Percentiles rank a stretch among this genome's conserved stretches.
Conservation (phyloP, 2,113 vertebrate species). For the Perca fluviatilis region DNA sequence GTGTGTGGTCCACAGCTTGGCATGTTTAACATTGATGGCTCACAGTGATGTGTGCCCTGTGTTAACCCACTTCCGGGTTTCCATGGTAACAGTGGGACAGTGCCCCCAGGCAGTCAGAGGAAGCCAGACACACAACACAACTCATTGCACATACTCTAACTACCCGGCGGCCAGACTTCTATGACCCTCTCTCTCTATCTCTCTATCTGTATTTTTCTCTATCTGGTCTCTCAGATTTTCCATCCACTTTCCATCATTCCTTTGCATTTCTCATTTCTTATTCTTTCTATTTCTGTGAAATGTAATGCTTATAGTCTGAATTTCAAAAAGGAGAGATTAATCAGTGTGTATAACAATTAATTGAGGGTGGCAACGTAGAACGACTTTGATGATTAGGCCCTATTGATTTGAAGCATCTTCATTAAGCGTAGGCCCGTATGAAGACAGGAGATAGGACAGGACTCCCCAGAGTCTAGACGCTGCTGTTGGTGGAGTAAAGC, state of each 20-base stretch:
- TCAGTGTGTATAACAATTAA: constrained; percentile 5
- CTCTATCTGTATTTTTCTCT: neutral
- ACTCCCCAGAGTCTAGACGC: neutral
- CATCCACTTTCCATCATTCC: neutral
- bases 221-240: constrained; percentile 10
- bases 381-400: neutral
- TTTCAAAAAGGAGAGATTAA: constrained; percentile 1
- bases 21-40: constrained; percentile 53
- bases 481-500: neutral
- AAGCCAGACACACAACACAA: constrained; percentile 63
- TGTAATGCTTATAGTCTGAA: neutral
- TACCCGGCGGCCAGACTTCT: constrained; percentile 35
- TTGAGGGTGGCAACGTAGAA: neutral
- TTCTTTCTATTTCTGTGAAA: neutral
- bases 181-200: neutral
- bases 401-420: constrained; percentile 4
- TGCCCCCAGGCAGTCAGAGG: constrained; percentile 58
- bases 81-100: constrained; percentile 78
- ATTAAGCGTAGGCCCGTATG: neutral
- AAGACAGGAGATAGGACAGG: neutral
- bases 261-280: neutral
- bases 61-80: constrained; percentile 78
- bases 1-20: constrained; percentile 33
- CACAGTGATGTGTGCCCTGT: constrained; percentile 63
- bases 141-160: constrained; percentile 39